Percentiles rank a stretch among this genome's conserved stretches.
phyloP scores from a whole-genome alignment of 2,797 vertebrate species.

The Pelodytes ibericus region DNA sequence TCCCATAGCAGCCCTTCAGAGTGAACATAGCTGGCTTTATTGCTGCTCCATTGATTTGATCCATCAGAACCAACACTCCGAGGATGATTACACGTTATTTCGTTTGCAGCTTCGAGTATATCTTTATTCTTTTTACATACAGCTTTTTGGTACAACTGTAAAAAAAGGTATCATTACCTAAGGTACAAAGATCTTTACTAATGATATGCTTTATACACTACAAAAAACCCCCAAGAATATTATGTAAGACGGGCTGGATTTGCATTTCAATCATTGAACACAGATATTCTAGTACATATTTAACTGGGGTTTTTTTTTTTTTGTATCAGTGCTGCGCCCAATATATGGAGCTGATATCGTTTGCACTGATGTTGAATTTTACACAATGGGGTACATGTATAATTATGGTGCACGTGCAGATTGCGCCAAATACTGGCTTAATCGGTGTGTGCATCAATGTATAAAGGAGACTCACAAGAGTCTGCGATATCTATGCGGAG shows the following conservation, averaged over 20 bases:
- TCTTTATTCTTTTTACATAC: not conserved
- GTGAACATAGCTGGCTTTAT: not conserved
- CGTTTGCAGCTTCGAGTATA: not conserved
- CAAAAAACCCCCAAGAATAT: not conserved
- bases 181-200: constrained; percentile 1
- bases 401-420: too few species aligned
- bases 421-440: too few species aligned
- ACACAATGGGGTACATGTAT: too few species aligned
- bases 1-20: constrained; percentile 3
- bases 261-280: not conserved
- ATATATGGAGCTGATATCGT: too few species aligned
- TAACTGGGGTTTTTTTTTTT: too few species aligned
- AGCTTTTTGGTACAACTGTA: not conserved
- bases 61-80: not conserved
- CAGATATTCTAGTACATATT: too few species aligned
- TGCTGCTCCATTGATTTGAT: not conserved
- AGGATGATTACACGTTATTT: not conserved
- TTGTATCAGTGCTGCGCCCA: too few species aligned
- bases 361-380: too few species aligned
- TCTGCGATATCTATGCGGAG: too few species aligned
- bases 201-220: not conserved
- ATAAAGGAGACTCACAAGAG: too few species aligned
- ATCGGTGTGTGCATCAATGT: too few species aligned
- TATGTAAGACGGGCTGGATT: not conserved
- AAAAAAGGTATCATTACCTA: not conserved